Base-by-base conservation (phyloP, 2,888 invertebrate species). In the Adelognathus sp. region DNA sequence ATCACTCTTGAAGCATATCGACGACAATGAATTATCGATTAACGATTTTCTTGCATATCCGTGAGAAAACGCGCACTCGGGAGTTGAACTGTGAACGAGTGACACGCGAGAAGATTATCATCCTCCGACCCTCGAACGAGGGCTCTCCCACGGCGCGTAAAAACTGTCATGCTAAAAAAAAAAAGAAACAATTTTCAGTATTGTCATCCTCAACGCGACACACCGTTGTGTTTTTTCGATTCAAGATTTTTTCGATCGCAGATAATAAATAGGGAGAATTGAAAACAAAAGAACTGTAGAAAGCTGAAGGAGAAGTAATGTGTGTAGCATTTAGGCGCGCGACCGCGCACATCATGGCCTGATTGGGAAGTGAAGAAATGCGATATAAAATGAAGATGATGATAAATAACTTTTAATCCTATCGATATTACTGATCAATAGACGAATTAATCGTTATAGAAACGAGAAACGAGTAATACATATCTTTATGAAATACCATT, bases 11-110 rank as follows among this genome's bases (percentile, higher is more conserved):
- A 81, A 63, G 80, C 80, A 81, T 81, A 81, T 81, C 81, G 79
- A 81, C 74, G 80, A 80, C 81, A 81, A 81, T 81, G 81, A 79
- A 81, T 75, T 76, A 80, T 79, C 52, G 75, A 80, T 64, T 72
- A 77, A 75, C 67, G 24, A 81, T 74, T 75, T 58, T 72, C 44
- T 50, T 41, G 70, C 81, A 76, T 79, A 81, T 79, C 73, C 18
- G 44, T 69, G 24, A 33, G 24, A 31, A 24, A 4, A 36, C 5
- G 24, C 11, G 11, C 33, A 11, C 18, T 11, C 46, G 50, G 11
- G 29, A 11, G 18, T 27, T 3, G 46, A 9, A 5, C n/a, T 16
- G 24, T 9, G 16, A 14, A 46, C 4, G 14, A 63, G 29, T 27
- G 52, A 14, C 2, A 41, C 27, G 18, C 24, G 27, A 14, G 11